Evolutionary conservation across 2,888 invertebrate species (phyloP).

Genomic region (Margaritifera margaritifera): DNA sequence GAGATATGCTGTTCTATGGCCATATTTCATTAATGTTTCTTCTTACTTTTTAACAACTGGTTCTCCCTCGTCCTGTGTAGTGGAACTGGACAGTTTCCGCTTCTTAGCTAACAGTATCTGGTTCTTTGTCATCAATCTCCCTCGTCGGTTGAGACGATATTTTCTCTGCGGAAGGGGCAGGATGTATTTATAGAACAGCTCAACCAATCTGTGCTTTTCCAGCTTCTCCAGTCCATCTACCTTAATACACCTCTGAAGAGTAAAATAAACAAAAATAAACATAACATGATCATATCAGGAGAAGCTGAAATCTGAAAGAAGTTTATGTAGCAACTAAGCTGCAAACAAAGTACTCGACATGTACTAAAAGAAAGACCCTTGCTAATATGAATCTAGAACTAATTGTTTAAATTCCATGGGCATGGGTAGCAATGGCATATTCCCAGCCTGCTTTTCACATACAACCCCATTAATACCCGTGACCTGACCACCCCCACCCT

Average conservation of each 20-base stretch:
- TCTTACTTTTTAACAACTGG: conserved; percentile 33
- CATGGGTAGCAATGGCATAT: too few species aligned
- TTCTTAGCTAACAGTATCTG: conserved; percentile 56
- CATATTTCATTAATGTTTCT: too few species aligned
- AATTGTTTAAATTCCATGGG: too few species aligned
- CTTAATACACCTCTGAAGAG: conserved; percentile 49
- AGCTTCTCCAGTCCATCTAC: conserved; percentile 30
- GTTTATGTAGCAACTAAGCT: too few species aligned
- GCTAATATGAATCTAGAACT: too few species aligned
- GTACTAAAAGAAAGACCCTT: too few species aligned
- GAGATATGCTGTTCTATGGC: too few species aligned
- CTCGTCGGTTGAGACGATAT: conserved; percentile 60
- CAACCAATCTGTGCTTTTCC: conserved; percentile 56
- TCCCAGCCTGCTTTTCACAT: too few species aligned
- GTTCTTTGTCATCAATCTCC: conserved; percentile 58
- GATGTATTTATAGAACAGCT: conserved; percentile 61
- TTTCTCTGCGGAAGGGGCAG: conserved; percentile 67
- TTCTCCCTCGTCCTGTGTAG: conserved; percentile 26
- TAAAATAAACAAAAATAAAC: not conserved
- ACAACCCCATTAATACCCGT: too few species aligned
- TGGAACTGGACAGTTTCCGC: conserved; percentile 27
- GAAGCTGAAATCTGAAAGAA: too few species aligned
- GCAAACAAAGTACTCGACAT: too few species aligned
- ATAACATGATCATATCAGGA: not conserved
- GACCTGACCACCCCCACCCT: too few species aligned